These are phyloP conservation scores for Mus minutoides DNA, from an alignment of 2,797 vertebrate species.

Conservation along the genomic window DNA sequence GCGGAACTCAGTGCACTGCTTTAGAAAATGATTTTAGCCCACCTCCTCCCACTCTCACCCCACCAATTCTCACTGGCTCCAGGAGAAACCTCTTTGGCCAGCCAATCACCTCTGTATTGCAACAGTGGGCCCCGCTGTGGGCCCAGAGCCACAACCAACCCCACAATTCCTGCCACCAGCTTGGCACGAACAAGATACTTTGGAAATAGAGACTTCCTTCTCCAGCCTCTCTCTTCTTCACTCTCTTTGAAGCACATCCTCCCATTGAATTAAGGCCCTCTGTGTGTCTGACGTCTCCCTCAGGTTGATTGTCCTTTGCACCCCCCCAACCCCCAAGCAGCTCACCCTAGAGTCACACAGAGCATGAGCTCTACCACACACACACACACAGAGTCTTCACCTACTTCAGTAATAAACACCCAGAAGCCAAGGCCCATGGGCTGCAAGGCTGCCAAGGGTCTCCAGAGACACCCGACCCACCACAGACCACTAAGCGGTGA, in stretches of 20 bases:
- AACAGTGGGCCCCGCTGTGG: background rate
- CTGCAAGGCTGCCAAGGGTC: background rate
- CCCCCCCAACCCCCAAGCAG: background rate
- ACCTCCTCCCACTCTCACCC: background rate
- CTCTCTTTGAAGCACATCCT: background rate
- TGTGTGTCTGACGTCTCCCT: background rate
- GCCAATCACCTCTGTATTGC: background rate
- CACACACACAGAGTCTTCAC: background rate
- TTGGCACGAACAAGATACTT: background rate
- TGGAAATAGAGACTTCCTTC: background rate
- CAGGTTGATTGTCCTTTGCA: background rate
- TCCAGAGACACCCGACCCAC: background rate
- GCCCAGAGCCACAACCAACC: background rate
- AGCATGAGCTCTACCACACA: background rate
- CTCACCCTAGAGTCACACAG: background rate
- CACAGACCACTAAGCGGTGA: background rate
- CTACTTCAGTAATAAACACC: background rate
- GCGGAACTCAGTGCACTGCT: background rate
- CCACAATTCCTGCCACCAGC: background rate
- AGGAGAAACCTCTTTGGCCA: background rate
- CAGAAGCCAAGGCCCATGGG: background rate
- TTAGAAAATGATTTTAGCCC: background rate
- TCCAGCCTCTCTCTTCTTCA: background rate
- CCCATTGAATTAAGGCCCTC: background rate
- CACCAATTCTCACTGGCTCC: background rate